phyloP scores from a whole-genome alignment of 2,113 vertebrate species.

The Eira barbara region DNA sequence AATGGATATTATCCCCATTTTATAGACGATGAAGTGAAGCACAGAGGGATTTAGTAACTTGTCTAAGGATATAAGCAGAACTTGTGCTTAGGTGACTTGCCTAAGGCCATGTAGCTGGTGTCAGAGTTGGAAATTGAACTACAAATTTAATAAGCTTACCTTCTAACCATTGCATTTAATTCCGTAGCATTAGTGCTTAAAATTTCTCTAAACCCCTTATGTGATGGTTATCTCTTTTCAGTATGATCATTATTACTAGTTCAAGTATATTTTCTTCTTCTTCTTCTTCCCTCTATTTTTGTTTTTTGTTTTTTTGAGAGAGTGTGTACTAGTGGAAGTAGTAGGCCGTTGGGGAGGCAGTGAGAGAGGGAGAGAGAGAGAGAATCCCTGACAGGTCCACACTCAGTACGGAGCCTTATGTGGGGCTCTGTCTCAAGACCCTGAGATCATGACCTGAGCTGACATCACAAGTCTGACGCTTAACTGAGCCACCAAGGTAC shows the following conservation, averaged over 20 bases:
- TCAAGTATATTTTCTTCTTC: neutral
- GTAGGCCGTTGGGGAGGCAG: neutral
- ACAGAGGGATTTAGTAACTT: neutral
- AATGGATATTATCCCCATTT: neutral
- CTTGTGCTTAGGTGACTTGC: neutral
- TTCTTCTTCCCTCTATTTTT: too few relatives aligned
- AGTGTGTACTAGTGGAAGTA: neutral
- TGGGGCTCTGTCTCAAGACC: neutral
- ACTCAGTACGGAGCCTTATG: neutral
- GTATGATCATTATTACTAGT: neutral
- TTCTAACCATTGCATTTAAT: neutral
- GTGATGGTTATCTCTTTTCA: neutral
- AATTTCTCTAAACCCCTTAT: neutral
- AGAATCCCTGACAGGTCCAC: neutral
- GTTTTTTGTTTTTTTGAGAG: neutral
- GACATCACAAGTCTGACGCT: neutral
- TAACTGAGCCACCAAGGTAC: neutral
- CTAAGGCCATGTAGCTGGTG: neutral
- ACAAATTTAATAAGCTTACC: neutral
- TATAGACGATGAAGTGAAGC: slow-evolving; percentile 3
- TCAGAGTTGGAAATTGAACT: neutral
- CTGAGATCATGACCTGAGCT: neutral
- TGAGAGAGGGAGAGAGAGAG: neutral
- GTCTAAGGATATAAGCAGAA: neutral
- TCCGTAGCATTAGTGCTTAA: neutral